Conservation (phyloP, 2,797 vertebrate species). For the Anguilla anguilla region DNA sequence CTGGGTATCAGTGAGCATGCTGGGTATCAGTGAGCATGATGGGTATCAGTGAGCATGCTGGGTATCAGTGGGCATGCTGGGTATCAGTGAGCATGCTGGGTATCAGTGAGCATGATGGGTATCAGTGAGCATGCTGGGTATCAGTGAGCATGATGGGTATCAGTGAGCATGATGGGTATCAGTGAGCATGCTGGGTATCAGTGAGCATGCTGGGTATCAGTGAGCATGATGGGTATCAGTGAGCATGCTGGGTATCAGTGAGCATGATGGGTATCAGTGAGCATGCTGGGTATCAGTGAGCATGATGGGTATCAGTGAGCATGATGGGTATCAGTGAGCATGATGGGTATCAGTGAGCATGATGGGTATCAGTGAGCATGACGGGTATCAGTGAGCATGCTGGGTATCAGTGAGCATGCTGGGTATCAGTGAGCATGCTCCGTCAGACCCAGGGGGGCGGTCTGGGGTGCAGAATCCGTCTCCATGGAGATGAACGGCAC, state of each 20-base stretch:
- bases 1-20: not conserved
- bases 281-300: slow-evolving; percentile 5
- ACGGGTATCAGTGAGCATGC: not conserved
- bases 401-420: not conserved
- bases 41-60: slow-evolving; percentile 1
- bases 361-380: slow-evolving; percentile 1
- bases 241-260: slow-evolving; percentile 7
- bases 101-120: slow-evolving; percentile 4
- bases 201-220: slow-evolving; percentile 1
- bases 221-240: slow-evolving; percentile 5
- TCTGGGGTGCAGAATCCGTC: no score
- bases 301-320: not conserved
- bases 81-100: not conserved
- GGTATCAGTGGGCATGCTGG: slow-evolving; percentile 6
- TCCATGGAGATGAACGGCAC: slow-evolving; percentile 38
- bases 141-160: not conserved
- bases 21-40: slow-evolving; percentile 1
- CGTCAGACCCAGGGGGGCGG: not conserved
- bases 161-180: no score
- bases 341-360: slow-evolving; percentile 1
- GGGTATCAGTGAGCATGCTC: not conserved
- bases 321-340: not conserved
- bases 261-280: slow-evolving; percentile 1
- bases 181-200: slow-evolving; percentile 1
- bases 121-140: slow-evolving; percentile 6